Evolutionary conservation across 53 echinoderm and acorn worm species (phyloP).

Genomic region (Luidia sarsii): DNA sequence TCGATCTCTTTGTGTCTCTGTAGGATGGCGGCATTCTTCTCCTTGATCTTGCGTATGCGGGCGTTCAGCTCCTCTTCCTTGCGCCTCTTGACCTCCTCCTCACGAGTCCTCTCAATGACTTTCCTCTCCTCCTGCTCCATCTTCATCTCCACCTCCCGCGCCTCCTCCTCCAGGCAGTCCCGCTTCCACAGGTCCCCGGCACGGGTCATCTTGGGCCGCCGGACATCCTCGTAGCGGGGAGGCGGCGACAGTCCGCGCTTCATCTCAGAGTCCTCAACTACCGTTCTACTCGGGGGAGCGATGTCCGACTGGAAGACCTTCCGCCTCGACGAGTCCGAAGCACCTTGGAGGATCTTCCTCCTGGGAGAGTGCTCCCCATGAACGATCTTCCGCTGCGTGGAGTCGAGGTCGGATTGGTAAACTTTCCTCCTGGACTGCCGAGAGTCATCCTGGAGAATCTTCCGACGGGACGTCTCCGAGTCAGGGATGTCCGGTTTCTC

Average conservation of each 20-base stretch:
- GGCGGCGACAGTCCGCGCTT: conserved; percentile 23
- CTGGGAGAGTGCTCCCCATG: conserved; percentile 13
- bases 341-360: conserved; percentile 38
- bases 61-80: conserved; percentile 67
- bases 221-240: conserved; percentile 33
- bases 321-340: conserved; percentile 27
- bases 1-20: conserved; percentile 86
- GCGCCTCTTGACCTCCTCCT: conserved; percentile 35
- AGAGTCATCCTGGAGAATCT: conserved; percentile 22
- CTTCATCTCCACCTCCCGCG: conserved; percentile 40
- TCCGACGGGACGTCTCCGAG: not conserved
- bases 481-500: not conserved
- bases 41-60: conserved; percentile 77
- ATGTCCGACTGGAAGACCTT: conserved; percentile 26
- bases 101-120: conserved; percentile 34
- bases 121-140: conserved; percentile 47
- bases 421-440: conserved; percentile 20
- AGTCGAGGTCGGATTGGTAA: conserved; percentile 17
- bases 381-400: conserved; percentile 8
- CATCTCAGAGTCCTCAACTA: conserved; percentile 27
- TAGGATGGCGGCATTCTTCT: conserved; percentile 90
- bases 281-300: conserved; percentile 18
- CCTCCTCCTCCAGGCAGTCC: conserved; percentile 23
- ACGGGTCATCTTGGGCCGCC: conserved; percentile 16
- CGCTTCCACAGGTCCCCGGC: conserved; percentile 36